phyloP scores from a whole-genome alignment of 1,140 invertebrate genomes.

The Hylaeus volcanicus region DNA sequence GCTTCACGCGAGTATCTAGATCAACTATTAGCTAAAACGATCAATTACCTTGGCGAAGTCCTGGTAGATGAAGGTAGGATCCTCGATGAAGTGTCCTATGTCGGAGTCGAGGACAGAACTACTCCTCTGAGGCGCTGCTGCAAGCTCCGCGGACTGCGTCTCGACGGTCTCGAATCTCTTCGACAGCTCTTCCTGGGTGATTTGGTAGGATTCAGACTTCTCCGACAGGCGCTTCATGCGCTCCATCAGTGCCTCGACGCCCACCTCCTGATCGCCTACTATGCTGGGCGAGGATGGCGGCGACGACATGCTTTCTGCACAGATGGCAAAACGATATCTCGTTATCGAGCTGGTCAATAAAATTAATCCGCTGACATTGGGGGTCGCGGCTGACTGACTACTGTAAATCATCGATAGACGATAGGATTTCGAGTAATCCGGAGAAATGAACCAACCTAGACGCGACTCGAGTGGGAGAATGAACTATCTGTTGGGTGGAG shows the following conservation, averaged over 20 bases:
- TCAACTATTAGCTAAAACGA: too few species aligned
- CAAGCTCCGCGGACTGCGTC: constrained; percentile 86
- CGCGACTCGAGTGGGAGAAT: too few species aligned
- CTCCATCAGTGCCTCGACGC: constrained; percentile 89
- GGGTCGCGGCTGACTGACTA: neutral
- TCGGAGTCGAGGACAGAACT: constrained; percentile 81
- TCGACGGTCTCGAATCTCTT: constrained; percentile 90
- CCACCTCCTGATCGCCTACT: constrained; percentile 82
- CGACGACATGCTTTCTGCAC: constrained; percentile 75
- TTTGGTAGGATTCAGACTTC: constrained; percentile 84
- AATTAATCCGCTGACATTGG: neutral
- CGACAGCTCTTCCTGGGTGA: constrained; percentile 87
- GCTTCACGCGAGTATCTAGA: neutral
- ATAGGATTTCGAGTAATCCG: neutral
- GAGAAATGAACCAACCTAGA: neutral
- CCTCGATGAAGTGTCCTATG: constrained; percentile 88
- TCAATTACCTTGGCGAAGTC: constrained; percentile 88
- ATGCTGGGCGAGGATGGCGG: constrained; percentile 80
- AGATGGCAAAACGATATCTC: constrained; percentile 7
- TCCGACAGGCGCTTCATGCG: constrained; percentile 90
- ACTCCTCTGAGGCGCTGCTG: constrained; percentile 80
- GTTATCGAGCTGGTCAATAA: neutral
- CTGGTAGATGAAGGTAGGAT: constrained; percentile 89
- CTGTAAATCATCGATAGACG: neutral
- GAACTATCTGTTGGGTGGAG: too few species aligned